Conservation (phyloP, 2,888 invertebrate species). For the Cremastinae sp. region DNA sequence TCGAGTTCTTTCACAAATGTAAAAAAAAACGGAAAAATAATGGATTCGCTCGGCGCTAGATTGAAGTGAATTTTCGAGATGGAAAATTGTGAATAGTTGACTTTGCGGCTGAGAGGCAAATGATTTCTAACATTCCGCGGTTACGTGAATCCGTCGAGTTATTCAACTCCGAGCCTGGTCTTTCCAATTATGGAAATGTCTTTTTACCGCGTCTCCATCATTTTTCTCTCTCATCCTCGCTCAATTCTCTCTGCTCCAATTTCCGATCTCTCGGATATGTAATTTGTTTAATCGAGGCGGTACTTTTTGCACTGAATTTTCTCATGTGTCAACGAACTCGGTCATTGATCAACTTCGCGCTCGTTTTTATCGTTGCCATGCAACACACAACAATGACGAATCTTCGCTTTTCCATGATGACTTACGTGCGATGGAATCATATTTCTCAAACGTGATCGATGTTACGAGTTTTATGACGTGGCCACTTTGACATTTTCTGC, state of each 20-base stretch:
- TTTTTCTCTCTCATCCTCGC: background rate
- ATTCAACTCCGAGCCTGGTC: constrained; percentile 37
- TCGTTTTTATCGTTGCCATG: too few species aligned
- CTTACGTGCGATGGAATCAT: constrained; percentile 4
- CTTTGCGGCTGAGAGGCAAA: constrained; percentile 31
- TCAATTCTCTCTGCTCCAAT: background rate
- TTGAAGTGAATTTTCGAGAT: background rate
- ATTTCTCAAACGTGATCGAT: constrained; percentile 15
- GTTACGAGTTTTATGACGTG: constrained; percentile 22
- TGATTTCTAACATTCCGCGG: constrained; percentile 48
- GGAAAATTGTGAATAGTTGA: background rate
- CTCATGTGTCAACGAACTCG: too few species aligned
- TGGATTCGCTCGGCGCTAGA: too few species aligned
- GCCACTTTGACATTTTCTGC: background rate
- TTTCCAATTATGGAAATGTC: constrained; percentile 21
- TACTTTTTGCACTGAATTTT: too few species aligned
- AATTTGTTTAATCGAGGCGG: too few species aligned
- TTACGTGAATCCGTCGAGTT: constrained; percentile 40
- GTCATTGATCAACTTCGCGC: too few species aligned
- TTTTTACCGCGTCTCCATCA: too few species aligned
- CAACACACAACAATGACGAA: constrained; percentile 8
- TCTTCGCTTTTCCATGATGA: background rate
- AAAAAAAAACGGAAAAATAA: background rate
- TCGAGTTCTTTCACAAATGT: too few species aligned
- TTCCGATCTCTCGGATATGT: constrained; percentile 11